Conservation (phyloP, 2,113 vertebrate species). For the Oreamnos americanus region DNA sequence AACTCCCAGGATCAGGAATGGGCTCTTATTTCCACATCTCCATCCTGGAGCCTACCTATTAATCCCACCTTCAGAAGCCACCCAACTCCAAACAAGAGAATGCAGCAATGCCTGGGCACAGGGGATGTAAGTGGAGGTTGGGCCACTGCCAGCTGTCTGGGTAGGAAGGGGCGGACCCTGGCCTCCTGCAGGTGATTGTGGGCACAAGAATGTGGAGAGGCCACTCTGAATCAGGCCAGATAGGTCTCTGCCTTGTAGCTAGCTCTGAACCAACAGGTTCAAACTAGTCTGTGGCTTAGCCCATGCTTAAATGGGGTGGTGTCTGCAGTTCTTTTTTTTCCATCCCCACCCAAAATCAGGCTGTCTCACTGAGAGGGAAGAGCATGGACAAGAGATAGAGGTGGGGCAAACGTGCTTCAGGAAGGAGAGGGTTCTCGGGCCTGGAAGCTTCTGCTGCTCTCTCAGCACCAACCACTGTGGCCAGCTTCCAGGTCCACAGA, state of each 20-base stretch:
- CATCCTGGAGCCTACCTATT: not conserved
- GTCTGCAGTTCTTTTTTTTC: not conserved
- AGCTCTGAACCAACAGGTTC: constrained; percentile 17
- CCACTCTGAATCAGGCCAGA: not conserved
- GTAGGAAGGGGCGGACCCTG: not conserved
- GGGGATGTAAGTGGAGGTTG: not conserved
- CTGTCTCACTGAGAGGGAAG: not conserved
- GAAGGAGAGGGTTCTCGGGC: not conserved
- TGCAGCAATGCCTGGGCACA: not conserved
- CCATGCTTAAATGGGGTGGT: not conserved
- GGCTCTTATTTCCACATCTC: not conserved
- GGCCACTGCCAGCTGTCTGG: not conserved
- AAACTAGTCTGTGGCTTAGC: constrained; percentile 39
- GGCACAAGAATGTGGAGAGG: constrained; percentile 49
- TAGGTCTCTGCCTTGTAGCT: not conserved
- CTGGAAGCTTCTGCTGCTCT: not conserved
- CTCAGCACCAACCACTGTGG: not conserved
- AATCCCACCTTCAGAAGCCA: not conserved
- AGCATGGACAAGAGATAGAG: not conserved
- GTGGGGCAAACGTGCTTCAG: not conserved
- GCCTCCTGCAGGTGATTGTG: not conserved
- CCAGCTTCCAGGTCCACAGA: not conserved
- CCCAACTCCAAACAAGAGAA: not conserved
- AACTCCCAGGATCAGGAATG: not conserved
- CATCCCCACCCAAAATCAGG: not conserved